Conservation (phyloP, 2,797 vertebrate species). For the Poliocrania exsul region DNA sequence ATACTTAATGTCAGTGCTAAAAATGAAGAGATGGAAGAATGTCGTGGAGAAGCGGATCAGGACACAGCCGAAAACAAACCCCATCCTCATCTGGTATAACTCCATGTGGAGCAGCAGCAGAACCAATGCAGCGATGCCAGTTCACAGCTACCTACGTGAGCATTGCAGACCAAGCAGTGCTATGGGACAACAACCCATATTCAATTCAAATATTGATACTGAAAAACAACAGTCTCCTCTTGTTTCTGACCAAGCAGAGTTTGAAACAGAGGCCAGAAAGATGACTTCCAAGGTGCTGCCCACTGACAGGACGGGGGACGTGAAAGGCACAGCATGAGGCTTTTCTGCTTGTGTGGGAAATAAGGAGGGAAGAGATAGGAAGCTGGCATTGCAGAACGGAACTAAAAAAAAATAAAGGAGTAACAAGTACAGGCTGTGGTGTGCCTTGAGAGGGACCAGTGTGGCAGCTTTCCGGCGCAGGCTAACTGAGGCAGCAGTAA, state of each 20-base stretch:
- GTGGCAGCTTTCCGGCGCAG: neutral
- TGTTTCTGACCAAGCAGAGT: constrained; percentile 20
- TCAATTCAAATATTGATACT: constrained; percentile 1
- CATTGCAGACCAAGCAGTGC: fast-evolving
- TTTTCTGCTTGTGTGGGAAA: constrained; percentile 44
- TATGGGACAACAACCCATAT: fast-evolving
- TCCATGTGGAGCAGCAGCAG: neutral
- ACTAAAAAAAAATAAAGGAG: neutral
- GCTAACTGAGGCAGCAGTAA: constrained; percentile 34
- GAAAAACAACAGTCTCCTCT: neutral
- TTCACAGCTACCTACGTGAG: neutral
- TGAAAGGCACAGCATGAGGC: constrained; percentile 45
- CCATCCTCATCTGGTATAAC: neutral
- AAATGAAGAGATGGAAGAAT: constrained; percentile 50
- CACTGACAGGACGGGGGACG: neutral
- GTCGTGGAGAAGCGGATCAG: constrained; percentile 47
- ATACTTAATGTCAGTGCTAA: constrained; percentile 35
- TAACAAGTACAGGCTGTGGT: neutral
- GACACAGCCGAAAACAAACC: neutral
- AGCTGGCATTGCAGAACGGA: neutral
- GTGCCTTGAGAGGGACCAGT: constrained; percentile 18
- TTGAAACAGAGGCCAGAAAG: constrained; percentile 26
- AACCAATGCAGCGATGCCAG: fast-evolving
- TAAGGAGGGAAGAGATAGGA: constrained; percentile 19
- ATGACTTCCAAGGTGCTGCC: constrained; percentile 37